Conservation (phyloP, 2,113 vertebrate species). For the Cyprinodon variegatus region DNA sequence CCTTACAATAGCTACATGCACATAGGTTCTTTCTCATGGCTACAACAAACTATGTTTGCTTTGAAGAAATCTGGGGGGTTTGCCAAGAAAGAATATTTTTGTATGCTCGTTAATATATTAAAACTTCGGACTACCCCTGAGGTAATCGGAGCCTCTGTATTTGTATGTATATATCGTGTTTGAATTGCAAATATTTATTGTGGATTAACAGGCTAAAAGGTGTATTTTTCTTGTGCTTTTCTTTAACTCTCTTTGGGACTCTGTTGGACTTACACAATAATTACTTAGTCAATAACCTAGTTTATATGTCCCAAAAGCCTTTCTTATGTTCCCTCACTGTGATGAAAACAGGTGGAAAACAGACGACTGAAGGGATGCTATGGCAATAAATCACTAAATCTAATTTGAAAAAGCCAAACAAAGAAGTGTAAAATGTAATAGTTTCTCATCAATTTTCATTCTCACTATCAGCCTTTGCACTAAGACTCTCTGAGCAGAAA, state of each 20-base stretch:
- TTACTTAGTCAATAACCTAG: conserved; percentile 32
- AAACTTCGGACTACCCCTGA: too few relatives aligned
- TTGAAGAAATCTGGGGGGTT: too few relatives aligned
- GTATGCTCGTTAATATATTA: too few relatives aligned
- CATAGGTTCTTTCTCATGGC: too few relatives aligned
- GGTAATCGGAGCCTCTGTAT: not conserved
- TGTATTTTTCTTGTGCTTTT: not conserved
- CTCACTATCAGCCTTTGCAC: not conserved
- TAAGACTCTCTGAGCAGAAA: not conserved
- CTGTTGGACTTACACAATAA: conserved; percentile 8
- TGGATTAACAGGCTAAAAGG: not conserved
- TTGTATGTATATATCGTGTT: not conserved
- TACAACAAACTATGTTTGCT: too few relatives aligned
- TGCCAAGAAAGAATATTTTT: too few relatives aligned
- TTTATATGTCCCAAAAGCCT: conserved; percentile 31
- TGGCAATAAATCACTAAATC: not conserved
- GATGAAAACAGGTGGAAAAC: conserved; percentile 9
- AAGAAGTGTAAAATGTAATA: conserved; percentile 1
- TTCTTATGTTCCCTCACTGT: not conserved
- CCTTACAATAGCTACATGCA: too few relatives aligned
- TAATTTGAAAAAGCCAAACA: not conserved
- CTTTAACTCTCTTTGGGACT: conserved; percentile 1
- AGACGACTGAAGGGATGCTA: not conserved
- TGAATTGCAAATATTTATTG: not conserved
- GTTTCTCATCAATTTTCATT: not conserved